Conservation (phyloP, 2,797 vertebrate species). For the Coranthus polyacanthus region DNA sequence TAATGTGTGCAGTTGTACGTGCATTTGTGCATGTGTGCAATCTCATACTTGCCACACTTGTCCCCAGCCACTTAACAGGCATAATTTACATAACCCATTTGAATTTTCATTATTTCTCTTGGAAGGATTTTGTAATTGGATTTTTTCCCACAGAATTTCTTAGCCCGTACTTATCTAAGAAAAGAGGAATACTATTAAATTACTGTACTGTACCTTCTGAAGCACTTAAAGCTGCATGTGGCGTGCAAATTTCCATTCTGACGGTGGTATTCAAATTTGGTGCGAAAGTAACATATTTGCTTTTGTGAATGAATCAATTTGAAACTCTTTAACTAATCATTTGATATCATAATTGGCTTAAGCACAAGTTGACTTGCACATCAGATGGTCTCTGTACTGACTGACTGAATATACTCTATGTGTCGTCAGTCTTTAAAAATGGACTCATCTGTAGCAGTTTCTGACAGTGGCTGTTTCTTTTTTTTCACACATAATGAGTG, state of each 20-base stretch:
- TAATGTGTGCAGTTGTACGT: slow-evolving; percentile 6
- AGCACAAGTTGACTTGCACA: no score
- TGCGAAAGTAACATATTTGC: background rate
- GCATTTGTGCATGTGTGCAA: slow-evolving; percentile 9
- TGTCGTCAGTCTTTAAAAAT: no score
- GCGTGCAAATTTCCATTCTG: slow-evolving; percentile 25
- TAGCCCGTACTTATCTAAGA: slow-evolving; percentile 27
- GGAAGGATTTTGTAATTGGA: slow-evolving; percentile 71
- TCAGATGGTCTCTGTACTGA: no score
- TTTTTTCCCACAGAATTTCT: slow-evolving; percentile 51
- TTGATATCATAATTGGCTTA: slow-evolving; percentile 1
- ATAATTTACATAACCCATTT: slow-evolving; percentile 76
- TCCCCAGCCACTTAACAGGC: slow-evolving; percentile 65
- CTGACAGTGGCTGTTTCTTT: no score
- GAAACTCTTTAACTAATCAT: background rate
- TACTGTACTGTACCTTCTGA: slow-evolving; percentile 43
- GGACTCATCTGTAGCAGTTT: no score
- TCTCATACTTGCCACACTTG: slow-evolving; percentile 46
- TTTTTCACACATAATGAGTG: no score
- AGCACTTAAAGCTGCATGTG: slow-evolving; percentile 40
- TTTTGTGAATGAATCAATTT: slow-evolving; percentile 5
- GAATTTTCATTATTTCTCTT: slow-evolving; percentile 75
- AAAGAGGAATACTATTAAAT: slow-evolving; percentile 43
- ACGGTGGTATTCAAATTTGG: slow-evolving; percentile 27
- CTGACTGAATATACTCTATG: no score